Percentiles rank a stretch among this genome's conserved stretches.
These are phyloP conservation scores for Epizoanthus ramosus DNA, from an alignment of 92 coral and sea anemone species.

Conservation along the genomic window DNA sequence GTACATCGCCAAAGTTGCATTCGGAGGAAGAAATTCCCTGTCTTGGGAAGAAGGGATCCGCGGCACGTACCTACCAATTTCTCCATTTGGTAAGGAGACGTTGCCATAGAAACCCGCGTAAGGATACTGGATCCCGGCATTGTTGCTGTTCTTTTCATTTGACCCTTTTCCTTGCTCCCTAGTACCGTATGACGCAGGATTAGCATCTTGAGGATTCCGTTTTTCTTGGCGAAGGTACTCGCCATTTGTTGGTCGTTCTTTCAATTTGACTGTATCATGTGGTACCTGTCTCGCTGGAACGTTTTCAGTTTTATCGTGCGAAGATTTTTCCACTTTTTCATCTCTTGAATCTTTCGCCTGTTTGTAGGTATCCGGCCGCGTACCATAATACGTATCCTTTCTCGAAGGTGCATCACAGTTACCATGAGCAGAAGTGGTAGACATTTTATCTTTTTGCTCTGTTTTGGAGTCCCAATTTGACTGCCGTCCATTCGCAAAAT, in stretches of 20 bases:
- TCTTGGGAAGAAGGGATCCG: slow-evolving; percentile 63
- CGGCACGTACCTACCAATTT: slow-evolving; percentile 46
- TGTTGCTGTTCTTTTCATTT: slow-evolving; percentile 26
- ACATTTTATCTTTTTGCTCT: slow-evolving; percentile 31
- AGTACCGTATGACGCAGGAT: neutral
- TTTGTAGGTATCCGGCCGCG: neutral
- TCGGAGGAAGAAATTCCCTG: slow-evolving; percentile 82
- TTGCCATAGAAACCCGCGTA: slow-evolving; percentile 29
- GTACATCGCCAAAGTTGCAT: slow-evolving; percentile 80
- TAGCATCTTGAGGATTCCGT: slow-evolving; percentile 17
- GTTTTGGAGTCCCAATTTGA: slow-evolving; percentile 28
- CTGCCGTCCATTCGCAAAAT: slow-evolving; percentile 51
- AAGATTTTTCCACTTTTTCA: slow-evolving; percentile 23
- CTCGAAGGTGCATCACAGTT: slow-evolving; percentile 1
- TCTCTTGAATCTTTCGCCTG: slow-evolving; percentile 20
- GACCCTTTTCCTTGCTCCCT: slow-evolving; percentile 14
- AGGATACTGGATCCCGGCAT: neutral
- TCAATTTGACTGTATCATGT: neutral
- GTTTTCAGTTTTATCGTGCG: slow-evolving; percentile 12
- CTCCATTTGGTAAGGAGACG: slow-evolving; percentile 44
- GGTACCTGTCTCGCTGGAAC: neutral
- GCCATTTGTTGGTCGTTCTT: slow-evolving; percentile 1
- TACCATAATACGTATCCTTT: neutral
- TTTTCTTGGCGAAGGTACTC: slow-evolving; percentile 30
- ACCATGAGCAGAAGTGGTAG: slow-evolving; percentile 13